Evolutionary conservation across 2,888 invertebrate species (phyloP).

Genomic region (Oasisia sp.): DNA sequence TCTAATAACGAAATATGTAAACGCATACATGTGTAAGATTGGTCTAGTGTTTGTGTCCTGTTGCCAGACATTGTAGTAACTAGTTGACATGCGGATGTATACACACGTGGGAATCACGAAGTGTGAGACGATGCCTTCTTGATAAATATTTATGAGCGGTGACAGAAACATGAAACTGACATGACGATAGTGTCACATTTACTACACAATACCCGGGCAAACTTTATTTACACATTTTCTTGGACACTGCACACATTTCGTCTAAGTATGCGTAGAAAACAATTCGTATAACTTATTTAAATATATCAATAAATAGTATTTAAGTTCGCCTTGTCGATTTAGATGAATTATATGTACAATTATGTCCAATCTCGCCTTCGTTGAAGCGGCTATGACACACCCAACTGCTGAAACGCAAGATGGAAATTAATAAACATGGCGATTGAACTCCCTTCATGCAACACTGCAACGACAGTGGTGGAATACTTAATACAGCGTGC

Average conservation of each 20-base stretch:
- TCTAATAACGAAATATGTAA: not conserved
- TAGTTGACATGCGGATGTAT: not conserved
- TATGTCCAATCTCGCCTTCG: not conserved
- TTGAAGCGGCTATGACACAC: not conserved
- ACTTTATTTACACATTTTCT: not conserved
- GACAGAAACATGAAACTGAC: not conserved
- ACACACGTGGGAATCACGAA: not conserved
- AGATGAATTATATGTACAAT: not conserved
- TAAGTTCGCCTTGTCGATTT: not conserved
- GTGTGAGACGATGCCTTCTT: not conserved
- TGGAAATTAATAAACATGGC: not conserved
- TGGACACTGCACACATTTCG: not conserved
- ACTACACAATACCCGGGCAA: not conserved
- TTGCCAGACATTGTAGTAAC: not conserved
- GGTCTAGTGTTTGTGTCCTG: not conserved
- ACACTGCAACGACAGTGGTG: not conserved
- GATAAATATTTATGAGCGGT: not conserved
- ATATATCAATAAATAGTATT: constrained; percentile 8
- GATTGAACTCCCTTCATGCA: no score
- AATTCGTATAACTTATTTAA: not conserved
- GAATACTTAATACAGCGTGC: not conserved
- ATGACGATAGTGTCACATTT: not conserved
- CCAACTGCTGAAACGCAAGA: not conserved
- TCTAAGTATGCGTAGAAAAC: not conserved
- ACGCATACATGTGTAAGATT: no score